phyloP scores from a whole-genome alignment of 30 jellyfish, hydroid and myxozoan genomes.

The Pelagia noctiluca region DNA sequence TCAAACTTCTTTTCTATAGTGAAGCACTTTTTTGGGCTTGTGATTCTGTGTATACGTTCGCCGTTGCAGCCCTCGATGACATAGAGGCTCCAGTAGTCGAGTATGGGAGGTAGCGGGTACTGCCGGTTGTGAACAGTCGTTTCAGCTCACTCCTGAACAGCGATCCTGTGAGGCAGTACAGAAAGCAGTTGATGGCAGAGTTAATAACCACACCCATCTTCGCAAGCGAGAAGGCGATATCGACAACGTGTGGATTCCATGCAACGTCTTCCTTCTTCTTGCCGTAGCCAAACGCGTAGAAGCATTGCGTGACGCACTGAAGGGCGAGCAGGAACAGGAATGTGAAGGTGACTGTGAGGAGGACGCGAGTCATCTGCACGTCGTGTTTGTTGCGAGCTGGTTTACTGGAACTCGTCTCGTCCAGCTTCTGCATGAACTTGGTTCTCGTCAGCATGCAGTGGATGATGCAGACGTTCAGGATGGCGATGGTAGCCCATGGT shows the following conservation, averaged over 20 bases:
- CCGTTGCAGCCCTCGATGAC: constrained; percentile 54
- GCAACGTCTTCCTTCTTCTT: constrained; percentile 34
- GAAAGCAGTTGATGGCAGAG: constrained; percentile 74
- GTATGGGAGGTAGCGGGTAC: constrained; percentile 5
- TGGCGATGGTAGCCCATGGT: constrained; percentile 90
- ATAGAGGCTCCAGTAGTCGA: constrained; percentile 13
- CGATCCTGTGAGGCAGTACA: constrained; percentile 74
- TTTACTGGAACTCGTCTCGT: constrained; percentile 42
- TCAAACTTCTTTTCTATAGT: no score
- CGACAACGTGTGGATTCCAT: constrained; percentile 64
- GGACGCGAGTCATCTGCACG: constrained; percentile 84
- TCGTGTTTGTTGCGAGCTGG: constrained; percentile 78
- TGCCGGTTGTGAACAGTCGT: constrained; percentile 30
- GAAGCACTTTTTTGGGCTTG: no score
- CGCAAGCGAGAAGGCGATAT: constrained; percentile 68
- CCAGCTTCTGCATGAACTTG: constrained; percentile 61
- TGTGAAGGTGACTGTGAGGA: constrained; percentile 84
- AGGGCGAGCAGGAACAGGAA: constrained; percentile 84
- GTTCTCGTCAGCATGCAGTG: constrained; percentile 63
- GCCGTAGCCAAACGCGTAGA: constrained; percentile 85
- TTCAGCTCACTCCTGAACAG: constrained; percentile 58
- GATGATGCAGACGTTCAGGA: constrained; percentile 74
- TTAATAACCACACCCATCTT: constrained; percentile 84
- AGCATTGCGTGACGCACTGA: constrained; percentile 92
- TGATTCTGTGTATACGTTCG: constrained; percentile 54